Evolutionary conservation across 2,888 invertebrate genomes (phyloP), one percentile per base, ranked within the genome.

Genomic region (Mimachlamys varia): DNA sequence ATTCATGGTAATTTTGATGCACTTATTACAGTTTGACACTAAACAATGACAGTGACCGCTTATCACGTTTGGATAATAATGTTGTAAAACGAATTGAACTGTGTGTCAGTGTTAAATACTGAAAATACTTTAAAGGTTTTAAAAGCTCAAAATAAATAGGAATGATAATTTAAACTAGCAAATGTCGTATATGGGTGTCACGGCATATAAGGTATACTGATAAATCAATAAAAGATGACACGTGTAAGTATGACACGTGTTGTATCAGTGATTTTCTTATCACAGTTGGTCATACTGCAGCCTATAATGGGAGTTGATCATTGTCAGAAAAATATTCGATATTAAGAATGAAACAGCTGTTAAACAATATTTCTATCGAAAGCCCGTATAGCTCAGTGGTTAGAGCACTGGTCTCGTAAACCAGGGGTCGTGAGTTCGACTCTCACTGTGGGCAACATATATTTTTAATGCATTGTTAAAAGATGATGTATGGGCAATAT

Each of bases 371-470:
- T 0, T 27, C 0, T 33, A 33, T 27, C 0, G 27, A 19, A 88
- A 58, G 91, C 92, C 91, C 91, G 90, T 89, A 94, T 94, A 94
- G 94, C 93, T 94, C 93, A 94, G 94, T 93, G 93, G 94, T 93
- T 92, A 93, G 93, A 94, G 94, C 94, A 94, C 94, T 94, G 93
- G 93, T 94, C 94, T 94, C 93, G 93, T 93, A 93, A 94, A 94
- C 93, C 93, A 94, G 94, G 94, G 94, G 94, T 94, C 94, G 93
- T 93, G 94, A 94, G 94, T 94, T 94, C 93, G 92, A 94, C 90
- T 93, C 94, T 94, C 94, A 93, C 93, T 94, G 94, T 93, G 93
- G 94, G 94, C 94, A 94, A 33, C 10, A 13, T 76, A 76, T 76
- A 62, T 62, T 62, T 76, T 76, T 76, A 5, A 76, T 27, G 27